Conservation (phyloP, 2,888 invertebrate species). For the Pteria penguin region DNA sequence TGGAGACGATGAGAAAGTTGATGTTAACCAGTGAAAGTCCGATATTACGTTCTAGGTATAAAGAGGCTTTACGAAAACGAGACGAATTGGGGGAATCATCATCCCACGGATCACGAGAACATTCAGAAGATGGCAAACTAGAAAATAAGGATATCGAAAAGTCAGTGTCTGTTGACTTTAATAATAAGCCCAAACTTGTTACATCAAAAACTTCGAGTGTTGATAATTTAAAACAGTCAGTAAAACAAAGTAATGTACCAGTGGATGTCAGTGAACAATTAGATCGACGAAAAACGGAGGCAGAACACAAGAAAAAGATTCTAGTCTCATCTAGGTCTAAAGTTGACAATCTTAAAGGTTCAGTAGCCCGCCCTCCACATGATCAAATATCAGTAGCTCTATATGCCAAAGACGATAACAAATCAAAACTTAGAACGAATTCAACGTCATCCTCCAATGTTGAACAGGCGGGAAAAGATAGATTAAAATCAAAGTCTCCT, state of each 20-base stretch:
- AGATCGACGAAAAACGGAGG: background rate
- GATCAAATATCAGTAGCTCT: too few species aligned
- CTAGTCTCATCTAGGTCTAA: conserved; percentile 18
- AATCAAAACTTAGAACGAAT: too few species aligned
- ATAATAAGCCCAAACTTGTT: background rate
- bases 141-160: background rate
- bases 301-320: background rate
- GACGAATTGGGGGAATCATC: background rate
- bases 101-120: background rate
- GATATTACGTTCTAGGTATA: conserved; percentile 32
- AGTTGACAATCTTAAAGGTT: conserved; percentile 13
- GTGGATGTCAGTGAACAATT: background rate
- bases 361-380: conserved; percentile 18
- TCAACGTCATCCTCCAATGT: too few species aligned
- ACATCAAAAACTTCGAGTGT: background rate
- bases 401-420: too few species aligned
- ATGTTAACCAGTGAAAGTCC: conserved; percentile 40
- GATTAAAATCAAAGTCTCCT: too few species aligned
- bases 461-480: too few species aligned
- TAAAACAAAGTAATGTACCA: background rate
- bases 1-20: conserved; percentile 34
- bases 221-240: background rate
- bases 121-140: background rate
- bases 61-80: conserved; percentile 22
- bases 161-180: background rate